These are phyloP conservation scores for Saturnia japonica DNA, from an alignment of 2,888 invertebrate species.

Conservation along the genomic window DNA sequence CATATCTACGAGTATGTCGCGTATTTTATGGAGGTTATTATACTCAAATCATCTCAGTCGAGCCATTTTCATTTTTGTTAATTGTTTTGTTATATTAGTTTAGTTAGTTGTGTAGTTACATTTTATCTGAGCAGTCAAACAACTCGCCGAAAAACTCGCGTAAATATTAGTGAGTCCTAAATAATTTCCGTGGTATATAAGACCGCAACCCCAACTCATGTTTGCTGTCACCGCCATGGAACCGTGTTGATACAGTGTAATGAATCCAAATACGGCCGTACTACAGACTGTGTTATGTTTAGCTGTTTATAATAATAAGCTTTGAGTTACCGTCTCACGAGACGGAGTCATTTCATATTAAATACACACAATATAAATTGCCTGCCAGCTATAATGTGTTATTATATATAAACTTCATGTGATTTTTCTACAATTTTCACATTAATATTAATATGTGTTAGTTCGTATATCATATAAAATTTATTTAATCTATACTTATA, in stretches of 20 bases:
- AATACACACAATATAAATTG: slow-evolving; percentile 5
- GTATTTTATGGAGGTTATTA: background rate
- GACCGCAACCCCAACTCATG: slow-evolving; percentile 30
- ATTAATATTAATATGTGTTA: background rate
- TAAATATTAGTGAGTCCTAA: slow-evolving; percentile 51
- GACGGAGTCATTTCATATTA: background rate
- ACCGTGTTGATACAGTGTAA: slow-evolving; percentile 48
- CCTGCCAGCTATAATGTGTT: background rate
- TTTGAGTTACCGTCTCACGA: slow-evolving; percentile 21
- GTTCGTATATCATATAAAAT: too few species aligned
- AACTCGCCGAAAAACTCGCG: slow-evolving; percentile 45
- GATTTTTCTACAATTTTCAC: background rate
- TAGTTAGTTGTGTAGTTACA: too few species aligned
- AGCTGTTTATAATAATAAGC: slow-evolving; percentile 26
- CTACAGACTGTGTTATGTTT: slow-evolving; percentile 27
- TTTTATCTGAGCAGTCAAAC: slow-evolving; percentile 41
- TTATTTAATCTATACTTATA: too few species aligned
- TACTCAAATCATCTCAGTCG: too few species aligned
- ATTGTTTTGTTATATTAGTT: too few species aligned
- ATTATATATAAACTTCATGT: background rate
- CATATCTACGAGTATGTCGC: background rate
- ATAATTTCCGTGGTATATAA: slow-evolving; percentile 41
- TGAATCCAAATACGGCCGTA: slow-evolving; percentile 50
- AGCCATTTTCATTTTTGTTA: too few species aligned
- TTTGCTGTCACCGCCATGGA: slow-evolving; percentile 32